phyloP scores from a whole-genome alignment of 2,113 vertebrate species.

The Brachyhypopomus occidentalis region DNA sequence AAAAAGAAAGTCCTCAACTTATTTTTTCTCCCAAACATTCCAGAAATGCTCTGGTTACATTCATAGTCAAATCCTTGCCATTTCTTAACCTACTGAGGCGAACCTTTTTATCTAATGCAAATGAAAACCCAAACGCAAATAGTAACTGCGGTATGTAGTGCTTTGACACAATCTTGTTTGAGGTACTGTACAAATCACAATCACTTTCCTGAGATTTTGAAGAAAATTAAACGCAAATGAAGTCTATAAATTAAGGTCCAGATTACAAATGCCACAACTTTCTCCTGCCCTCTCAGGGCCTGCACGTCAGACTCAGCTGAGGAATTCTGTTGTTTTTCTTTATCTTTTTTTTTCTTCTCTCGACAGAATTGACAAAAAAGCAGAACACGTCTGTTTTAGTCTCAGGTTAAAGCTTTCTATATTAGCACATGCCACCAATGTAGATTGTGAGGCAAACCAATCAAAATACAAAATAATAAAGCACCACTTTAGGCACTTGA shows the following conservation, averaged over 20 bases:
- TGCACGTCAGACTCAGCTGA: constrained; percentile 82
- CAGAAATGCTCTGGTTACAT: constrained; percentile 87
- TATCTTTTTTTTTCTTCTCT: constrained; percentile 20
- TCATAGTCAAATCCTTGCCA: constrained; percentile 87
- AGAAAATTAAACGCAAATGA: constrained; percentile 87
- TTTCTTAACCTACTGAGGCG: constrained; percentile 89
- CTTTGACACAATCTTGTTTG: constrained; percentile 91
- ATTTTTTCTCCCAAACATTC: constrained; percentile 78
- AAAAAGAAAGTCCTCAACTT: constrained; percentile 46
- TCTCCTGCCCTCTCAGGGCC: constrained; percentile 69
- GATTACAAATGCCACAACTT: constrained; percentile 86
- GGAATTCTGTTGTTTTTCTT: constrained; percentile 79
- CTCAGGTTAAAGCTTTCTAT: constrained; percentile 98
- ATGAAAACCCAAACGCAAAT: constrained; percentile 87
- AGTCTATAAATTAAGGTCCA: constrained; percentile 89
- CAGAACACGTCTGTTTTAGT: constrained; percentile 77
- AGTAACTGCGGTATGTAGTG: constrained; percentile 89
- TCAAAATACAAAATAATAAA: constrained; percentile 79
- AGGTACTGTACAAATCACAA: constrained; percentile 98
- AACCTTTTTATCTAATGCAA: constrained; percentile 85
- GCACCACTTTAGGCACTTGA: constrained; percentile 99
- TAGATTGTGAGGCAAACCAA: constrained; percentile 95
- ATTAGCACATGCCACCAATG: constrained; percentile 98
- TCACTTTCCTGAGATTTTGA: constrained; percentile 97
- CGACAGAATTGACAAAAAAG: constrained; percentile 60